Conservation (phyloP, 2,113 vertebrate species). For the Saimiri boliviensis region DNA sequence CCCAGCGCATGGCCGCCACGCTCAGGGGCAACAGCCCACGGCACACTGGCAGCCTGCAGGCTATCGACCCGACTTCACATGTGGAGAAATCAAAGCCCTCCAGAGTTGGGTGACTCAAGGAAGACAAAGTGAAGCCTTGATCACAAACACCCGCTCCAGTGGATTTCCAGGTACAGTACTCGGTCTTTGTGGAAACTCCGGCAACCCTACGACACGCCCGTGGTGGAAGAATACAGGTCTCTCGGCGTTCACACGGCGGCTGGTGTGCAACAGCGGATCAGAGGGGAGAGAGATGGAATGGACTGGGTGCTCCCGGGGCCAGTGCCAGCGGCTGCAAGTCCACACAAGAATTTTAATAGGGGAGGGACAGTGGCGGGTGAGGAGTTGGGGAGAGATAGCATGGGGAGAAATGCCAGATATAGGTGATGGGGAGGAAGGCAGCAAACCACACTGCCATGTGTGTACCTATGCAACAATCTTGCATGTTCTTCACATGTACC, state of each 20-base stretch:
- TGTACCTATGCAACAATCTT: too few species aligned
- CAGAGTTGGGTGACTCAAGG: not conserved
- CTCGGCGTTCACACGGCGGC: not conserved
- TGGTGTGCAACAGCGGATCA: fast-evolving
- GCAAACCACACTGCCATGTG: too few species aligned
- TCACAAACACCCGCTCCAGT: fast-evolving
- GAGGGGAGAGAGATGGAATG: not conserved
- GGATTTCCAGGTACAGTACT: fast-evolving
- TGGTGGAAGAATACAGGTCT: not conserved
- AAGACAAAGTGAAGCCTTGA: not conserved
- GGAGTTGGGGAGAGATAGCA: too few species aligned
- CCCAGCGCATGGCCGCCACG: fast-evolving
- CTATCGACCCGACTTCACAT: not conserved
- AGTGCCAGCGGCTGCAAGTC: fast-evolving
- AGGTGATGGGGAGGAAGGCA: too few species aligned
- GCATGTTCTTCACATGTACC: too few species aligned
- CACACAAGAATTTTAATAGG: not conserved
- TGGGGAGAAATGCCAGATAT: too few species aligned
- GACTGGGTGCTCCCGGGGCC: not conserved
- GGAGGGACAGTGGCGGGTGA: too few species aligned
- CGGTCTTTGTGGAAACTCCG: not conserved
- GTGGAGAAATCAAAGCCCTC: not conserved
- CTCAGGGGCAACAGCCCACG: fast-evolving
- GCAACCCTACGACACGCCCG: fast-evolving
- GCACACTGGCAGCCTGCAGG: not conserved